Base-by-base conservation (phyloP, 2,113 vertebrate species). In the Ctenodactylus gundi region DNA sequence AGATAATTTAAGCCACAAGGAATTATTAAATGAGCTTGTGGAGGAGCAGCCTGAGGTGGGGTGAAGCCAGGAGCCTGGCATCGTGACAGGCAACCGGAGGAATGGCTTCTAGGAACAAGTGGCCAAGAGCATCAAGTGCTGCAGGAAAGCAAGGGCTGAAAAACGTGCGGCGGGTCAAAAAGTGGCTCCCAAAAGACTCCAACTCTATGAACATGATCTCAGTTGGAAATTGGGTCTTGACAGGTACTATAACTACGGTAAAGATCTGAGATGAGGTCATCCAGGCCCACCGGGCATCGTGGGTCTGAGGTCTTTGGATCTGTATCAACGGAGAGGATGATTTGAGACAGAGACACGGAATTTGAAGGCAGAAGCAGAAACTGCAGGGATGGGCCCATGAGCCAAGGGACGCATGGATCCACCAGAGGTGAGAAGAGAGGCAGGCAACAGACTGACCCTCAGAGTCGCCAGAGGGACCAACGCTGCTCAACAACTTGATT, bases 161-260 rank as follows among this genome's bases (percentile, higher is more conserved):
- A 41, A 44, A 34, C 2, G 0, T 27, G 46, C 31, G 31, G 44
- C 57, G 14, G 34, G 27, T 65, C 72, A 76, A 65, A 91, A 12
- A n/a, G 17, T 11, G n/a, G 67, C 58, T 53, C 44, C 68, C 31
- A 10, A 36, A 58, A 60, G 41, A 29, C 44, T n/a, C 8, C 49
- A 64, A 23, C 36, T 14, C 55, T 53, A 3, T 20, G 53, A 83
- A 70, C 44, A 15, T 14, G 34, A 55, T 12, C 20, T 55, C 57
- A 76, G 68, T 49, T 67, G 49, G 60, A 89, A 67, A 88, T 20
- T 34, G 41, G 9, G 27, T 82, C 68, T 83, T n/a, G 64, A 70
- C 8, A 62, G 25, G 44, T 36, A 65, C 73, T 76, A 20, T 75
- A 65, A 31, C 27, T 64, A 88, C 36, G 36, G 46, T 80, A 87